Percentiles rank a stretch among this genome's conserved stretches.
phyloP scores from a whole-genome alignment of 2,113 vertebrate genomes.

The Potamarius usumacintae region DNA sequence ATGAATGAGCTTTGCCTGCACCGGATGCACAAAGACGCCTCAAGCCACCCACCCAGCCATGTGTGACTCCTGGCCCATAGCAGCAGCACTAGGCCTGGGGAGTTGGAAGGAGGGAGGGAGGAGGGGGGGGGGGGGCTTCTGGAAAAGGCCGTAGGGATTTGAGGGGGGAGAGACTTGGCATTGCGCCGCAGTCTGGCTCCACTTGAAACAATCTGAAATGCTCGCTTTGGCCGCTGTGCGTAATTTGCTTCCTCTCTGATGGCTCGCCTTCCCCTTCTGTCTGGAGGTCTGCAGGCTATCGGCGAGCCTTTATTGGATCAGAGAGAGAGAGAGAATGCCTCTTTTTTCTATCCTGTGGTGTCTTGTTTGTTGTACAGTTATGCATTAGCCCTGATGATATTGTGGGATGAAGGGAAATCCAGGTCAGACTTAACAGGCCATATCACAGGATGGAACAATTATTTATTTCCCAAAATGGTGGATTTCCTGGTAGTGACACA shows the following conservation, averaged over 20 bases:
- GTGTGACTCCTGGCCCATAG: slow-evolving; percentile 63
- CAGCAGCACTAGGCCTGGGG: slow-evolving; percentile 55
- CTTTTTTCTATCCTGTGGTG: slow-evolving; percentile 1
- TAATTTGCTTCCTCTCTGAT: slow-evolving; percentile 67
- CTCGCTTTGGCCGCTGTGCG: slow-evolving; percentile 57
- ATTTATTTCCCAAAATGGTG: not conserved
- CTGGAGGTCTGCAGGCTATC: slow-evolving; percentile 64
- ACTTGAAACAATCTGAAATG: slow-evolving; percentile 63
- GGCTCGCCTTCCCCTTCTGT: slow-evolving; percentile 48
- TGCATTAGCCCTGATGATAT: not conserved
- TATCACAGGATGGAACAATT: not conserved
- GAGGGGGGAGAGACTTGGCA: slow-evolving; percentile 50
- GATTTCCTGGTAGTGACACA: not conserved
- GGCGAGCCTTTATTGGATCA: slow-evolving; percentile 60
- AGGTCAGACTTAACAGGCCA: not conserved
- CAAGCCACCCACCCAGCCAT: slow-evolving; percentile 59
- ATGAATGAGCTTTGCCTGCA: slow-evolving; percentile 46
- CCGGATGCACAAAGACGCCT: slow-evolving; percentile 53
- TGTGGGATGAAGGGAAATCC: not conserved
- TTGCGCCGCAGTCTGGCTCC: slow-evolving; percentile 60
- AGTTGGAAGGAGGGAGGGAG: slow-evolving; percentile 56
- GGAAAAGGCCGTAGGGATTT: not conserved
- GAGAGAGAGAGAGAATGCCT: not conserved
- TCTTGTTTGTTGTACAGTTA: not conserved
- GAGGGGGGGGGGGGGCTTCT: slow-evolving; percentile 56